These are phyloP conservation scores for Leptinotarsa texana DNA, from an alignment of 1,140 invertebrate species.

Conservation along the genomic window DNA sequence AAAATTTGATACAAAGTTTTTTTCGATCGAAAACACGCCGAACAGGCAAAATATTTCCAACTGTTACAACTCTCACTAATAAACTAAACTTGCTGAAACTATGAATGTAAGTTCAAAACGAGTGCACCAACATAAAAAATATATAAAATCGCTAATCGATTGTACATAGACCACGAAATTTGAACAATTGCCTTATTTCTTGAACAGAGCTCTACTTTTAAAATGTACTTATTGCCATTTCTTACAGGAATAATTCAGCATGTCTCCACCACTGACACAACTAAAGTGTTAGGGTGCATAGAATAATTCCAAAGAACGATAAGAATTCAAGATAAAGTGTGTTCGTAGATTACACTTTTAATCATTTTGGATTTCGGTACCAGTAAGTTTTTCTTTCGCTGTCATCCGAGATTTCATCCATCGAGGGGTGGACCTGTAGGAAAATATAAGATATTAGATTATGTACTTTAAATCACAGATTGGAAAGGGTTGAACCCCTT, in stretches of 20 bases:
- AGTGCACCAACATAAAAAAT: no score
- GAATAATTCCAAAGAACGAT: slow-evolving; percentile 13
- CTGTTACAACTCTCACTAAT: no score
- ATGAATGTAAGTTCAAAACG: no score
- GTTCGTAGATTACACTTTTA: slow-evolving; percentile 47
- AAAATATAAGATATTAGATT: slow-evolving; percentile 38
- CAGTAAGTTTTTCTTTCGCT: slow-evolving; percentile 34
- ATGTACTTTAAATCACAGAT: slow-evolving; percentile 47
- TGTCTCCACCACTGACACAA: neutral
- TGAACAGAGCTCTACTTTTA: no score
- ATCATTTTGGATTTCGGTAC: slow-evolving; percentile 43
- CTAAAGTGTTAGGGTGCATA: slow-evolving; percentile 12
- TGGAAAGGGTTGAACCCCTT: slow-evolving; percentile 38
- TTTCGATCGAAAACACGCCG: no score
- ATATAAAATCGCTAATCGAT: no score
- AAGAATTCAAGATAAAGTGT: slow-evolving; percentile 38
- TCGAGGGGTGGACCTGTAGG: slow-evolving; percentile 21
- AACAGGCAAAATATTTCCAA: no score
- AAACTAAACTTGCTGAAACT: no score
- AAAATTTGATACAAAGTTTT: no score
- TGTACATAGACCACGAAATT: no score
- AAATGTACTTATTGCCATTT: no score
- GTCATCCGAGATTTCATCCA: slow-evolving; percentile 18
- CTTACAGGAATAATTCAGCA: neutral
- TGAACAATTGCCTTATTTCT: no score